Evolutionary conservation across 2,797 vertebrate species (phyloP).

Genomic region (Tinamus major): DNA sequence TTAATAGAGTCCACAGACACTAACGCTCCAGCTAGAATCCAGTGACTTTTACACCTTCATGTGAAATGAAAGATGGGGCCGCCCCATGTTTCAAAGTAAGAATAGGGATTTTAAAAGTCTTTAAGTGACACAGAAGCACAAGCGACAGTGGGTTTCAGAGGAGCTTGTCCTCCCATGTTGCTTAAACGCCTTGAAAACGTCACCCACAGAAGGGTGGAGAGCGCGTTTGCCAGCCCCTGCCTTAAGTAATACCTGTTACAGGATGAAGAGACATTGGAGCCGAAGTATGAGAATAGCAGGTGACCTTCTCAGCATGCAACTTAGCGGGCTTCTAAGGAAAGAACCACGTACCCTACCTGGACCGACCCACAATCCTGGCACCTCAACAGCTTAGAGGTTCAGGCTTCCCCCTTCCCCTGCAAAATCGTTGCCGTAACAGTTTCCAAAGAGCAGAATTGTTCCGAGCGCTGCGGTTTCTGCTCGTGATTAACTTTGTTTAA

Average conservation of each 20-base stretch:
- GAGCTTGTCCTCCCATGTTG: not conserved
- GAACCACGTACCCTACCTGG: not conserved
- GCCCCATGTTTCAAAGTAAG: not conserved
- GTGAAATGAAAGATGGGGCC: constrained; percentile 9
- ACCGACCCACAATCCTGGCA: not conserved
- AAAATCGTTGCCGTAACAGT: not conserved
- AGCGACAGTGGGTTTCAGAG: not conserved
- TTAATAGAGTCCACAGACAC: constrained; percentile 35
- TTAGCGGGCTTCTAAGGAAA: not conserved
- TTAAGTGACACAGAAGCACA: constrained; percentile 1
- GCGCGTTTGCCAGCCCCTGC: not conserved
- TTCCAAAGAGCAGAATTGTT: not conserved
- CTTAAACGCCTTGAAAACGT: constrained; percentile 22
- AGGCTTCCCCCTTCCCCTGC: not conserved
- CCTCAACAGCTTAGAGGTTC: not conserved
- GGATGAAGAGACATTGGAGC: not conserved
- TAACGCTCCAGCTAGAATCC: constrained; percentile 33
- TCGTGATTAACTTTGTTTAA: not conserved
- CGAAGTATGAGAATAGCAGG: not conserved
- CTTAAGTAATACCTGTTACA: not conserved
- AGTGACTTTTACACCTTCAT: constrained; percentile 48
- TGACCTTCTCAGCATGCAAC: not conserved
- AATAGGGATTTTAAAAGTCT: constrained; percentile 21
- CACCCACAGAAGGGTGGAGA: not conserved
- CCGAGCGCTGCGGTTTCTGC: not conserved